phyloP scores from a whole-genome alignment of 1,140 invertebrate species.

The Pogonognathellus flavescens region DNA sequence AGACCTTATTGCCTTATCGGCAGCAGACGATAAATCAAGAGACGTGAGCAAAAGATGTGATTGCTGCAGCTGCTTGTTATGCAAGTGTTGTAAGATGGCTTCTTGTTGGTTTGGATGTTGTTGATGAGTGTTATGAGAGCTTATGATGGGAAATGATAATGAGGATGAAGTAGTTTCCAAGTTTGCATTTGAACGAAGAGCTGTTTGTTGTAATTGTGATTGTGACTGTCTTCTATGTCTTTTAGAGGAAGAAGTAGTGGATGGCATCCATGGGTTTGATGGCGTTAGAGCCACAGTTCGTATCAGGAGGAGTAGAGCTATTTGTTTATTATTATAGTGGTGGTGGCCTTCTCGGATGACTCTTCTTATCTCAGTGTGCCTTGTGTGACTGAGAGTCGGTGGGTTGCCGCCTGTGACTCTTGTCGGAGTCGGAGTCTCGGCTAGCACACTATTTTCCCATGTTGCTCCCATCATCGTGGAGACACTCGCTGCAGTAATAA shows the following conservation, averaged over 20 bases:
- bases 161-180: not conserved
- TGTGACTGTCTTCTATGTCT: constrained; percentile 24
- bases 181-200: not conserved
- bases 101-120: not conserved
- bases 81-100: constrained; percentile 19
- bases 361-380: constrained; percentile 22
- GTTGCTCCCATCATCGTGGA: constrained; percentile 36
- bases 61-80: not conserved
- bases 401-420: not conserved
- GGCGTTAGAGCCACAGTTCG: constrained; percentile 18
- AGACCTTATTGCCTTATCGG: constrained; percentile 1
- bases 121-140: constrained; percentile 27
- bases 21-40: not conserved
- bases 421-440: constrained; percentile 15
- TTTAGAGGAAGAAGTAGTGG: too few relatives aligned
- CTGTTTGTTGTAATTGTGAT: not conserved
- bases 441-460: constrained; percentile 2
- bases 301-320: not conserved
- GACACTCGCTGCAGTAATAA: constrained; percentile 39
- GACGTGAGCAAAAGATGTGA: not conserved
- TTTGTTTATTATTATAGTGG: not conserved
- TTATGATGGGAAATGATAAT: constrained; percentile 29
- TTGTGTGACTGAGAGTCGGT: constrained; percentile 28
- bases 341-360: constrained; percentile 3
- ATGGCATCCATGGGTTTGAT: not conserved